These are phyloP conservation scores for Lamprologus tigripictilis DNA, from an alignment of 2,113 vertebrate genomes.

Conservation along the genomic window DNA sequence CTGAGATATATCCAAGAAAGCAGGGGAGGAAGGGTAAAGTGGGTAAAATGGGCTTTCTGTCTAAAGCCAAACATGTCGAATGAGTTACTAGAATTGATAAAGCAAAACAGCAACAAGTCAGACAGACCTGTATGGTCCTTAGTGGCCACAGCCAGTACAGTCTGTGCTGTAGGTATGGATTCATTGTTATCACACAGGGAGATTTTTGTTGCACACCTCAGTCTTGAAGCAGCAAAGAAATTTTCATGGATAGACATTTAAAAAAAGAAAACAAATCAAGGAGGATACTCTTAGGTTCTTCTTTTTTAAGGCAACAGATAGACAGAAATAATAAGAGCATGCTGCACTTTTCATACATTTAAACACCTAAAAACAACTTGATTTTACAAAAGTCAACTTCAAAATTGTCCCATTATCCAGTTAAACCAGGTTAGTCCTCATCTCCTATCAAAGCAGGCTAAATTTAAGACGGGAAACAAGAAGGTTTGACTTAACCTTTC, in stretches of 20 bases:
- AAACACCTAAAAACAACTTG: background rate
- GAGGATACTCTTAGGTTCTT: background rate
- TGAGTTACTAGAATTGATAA: background rate
- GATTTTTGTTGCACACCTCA: conserved; percentile 3
- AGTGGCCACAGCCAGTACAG: background rate
- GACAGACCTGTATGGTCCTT: background rate
- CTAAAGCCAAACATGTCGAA: background rate
- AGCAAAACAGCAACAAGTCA: conserved; percentile 51
- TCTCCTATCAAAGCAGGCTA: background rate
- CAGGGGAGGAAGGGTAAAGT: background rate
- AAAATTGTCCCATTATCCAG: background rate
- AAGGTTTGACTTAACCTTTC: background rate
- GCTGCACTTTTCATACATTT: background rate
- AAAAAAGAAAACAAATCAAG: background rate
- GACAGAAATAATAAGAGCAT: background rate
- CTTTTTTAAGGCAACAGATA: background rate
- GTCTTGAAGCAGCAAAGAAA: background rate
- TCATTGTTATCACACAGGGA: conserved; percentile 22
- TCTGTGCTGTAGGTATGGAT: conserved; percentile 7
- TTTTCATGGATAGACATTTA: background rate
- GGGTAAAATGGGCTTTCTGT: background rate
- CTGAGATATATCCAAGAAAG: background rate
- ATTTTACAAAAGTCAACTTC: background rate
- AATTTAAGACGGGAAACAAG: background rate
- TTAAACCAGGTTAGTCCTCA: background rate